phyloP scores from a whole-genome alignment of 2,113 vertebrate genomes.

The Leucoraja erinaceus region DNA sequence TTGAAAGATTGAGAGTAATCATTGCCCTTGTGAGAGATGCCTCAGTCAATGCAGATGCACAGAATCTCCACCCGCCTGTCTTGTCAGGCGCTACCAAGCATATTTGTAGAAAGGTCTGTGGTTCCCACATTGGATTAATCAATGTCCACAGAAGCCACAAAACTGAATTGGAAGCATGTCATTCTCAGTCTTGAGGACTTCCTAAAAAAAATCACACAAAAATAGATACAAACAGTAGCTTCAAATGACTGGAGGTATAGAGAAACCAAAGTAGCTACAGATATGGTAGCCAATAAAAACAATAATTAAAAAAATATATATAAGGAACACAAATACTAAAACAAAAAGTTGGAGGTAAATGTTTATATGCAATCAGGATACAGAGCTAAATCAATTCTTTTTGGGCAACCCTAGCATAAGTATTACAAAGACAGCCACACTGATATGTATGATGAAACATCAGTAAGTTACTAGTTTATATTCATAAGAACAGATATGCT shows the following conservation, averaged over 20 bases:
- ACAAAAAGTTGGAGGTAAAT: not conserved
- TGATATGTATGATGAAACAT: not conserved
- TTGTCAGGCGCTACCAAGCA: too few relatives aligned
- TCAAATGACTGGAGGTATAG: not conserved
- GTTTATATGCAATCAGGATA: not conserved
- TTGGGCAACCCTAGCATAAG: not conserved
- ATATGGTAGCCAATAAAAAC: not conserved
- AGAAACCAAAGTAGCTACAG: not conserved
- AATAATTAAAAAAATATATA: not conserved
- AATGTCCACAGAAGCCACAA: too few relatives aligned
- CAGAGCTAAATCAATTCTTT: not conserved
- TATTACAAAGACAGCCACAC: not conserved
- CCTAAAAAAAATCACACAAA: not conserved
- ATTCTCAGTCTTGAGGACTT: too few relatives aligned
- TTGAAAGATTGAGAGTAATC: not conserved
- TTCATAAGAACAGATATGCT: not conserved
- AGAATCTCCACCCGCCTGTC: too few relatives aligned
- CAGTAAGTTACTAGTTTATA: not conserved
- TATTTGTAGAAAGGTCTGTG: too few relatives aligned
- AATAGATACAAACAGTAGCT: not conserved
- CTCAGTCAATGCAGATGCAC: not conserved
- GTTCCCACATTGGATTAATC: too few relatives aligned
- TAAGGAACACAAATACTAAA: not conserved
- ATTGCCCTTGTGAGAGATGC: not conserved
- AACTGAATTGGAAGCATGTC: too few relatives aligned